phyloP scores from a whole-genome alignment of 2,888 invertebrate species.

The Apodemia mormo region DNA sequence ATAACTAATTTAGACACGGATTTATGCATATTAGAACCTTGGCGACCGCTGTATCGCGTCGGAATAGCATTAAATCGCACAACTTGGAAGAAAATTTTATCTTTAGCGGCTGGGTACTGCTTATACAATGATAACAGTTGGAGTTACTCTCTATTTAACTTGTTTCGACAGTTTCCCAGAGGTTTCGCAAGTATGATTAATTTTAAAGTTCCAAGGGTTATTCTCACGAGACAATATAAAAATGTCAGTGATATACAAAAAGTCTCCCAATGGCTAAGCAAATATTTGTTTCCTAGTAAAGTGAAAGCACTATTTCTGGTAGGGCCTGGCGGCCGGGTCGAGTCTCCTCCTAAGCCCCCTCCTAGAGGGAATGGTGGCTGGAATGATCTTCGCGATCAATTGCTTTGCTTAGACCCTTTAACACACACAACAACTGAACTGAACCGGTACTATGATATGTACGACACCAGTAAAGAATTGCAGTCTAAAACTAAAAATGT shows the following conservation, averaged over 20 bases:
- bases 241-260: background rate
- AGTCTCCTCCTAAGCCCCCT: constrained; percentile 30
- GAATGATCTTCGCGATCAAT: constrained; percentile 50
- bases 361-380: constrained; percentile 50
- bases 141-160: constrained; percentile 51
- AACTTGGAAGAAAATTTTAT: constrained; percentile 46
- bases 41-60: constrained; percentile 49
- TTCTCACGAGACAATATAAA: background rate
- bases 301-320: constrained; percentile 45
- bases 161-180: constrained; percentile 39
- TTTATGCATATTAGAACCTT: constrained; percentile 46
- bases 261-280: background rate
- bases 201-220: background rate
- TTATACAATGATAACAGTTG: constrained; percentile 52
- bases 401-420: constrained; percentile 50
- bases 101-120: constrained; percentile 44
- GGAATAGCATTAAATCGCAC: constrained; percentile 54
- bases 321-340: constrained; percentile 39
- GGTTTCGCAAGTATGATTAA: constrained; percentile 44
- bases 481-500: background rate
- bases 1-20: constrained; percentile 39
- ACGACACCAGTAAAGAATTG: background rate
- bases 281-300: constrained; percentile 40
- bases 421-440: constrained; percentile 25
- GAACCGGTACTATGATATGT: constrained; percentile 8